Evolutionary conservation across 2,113 vertebrate species (phyloP).

Genomic region (Phalacrocorax brasilianus): DNA sequence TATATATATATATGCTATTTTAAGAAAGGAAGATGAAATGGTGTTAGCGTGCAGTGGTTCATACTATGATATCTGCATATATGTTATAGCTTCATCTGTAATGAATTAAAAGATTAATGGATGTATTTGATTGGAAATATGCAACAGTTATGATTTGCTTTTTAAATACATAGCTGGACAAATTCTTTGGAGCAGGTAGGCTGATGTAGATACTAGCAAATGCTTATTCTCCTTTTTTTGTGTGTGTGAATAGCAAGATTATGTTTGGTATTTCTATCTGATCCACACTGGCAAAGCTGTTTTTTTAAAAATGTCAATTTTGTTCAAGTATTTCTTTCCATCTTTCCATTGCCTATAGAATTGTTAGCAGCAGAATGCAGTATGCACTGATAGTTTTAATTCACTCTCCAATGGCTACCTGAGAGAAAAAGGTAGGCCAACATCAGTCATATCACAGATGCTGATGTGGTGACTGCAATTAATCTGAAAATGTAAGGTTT

Average conservation of each 20-base stretch:
- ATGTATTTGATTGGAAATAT: background rate
- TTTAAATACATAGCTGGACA: background rate
- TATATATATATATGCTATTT: background rate
- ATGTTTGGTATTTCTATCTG: background rate
- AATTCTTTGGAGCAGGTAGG: background rate
- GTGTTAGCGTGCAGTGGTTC: background rate
- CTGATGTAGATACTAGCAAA: background rate
- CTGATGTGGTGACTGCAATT: background rate
- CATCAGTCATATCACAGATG: background rate
- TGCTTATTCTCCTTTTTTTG: background rate
- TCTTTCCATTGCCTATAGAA: background rate
- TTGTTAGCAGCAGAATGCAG: background rate
- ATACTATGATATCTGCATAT: background rate
- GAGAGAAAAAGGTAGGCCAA: background rate
- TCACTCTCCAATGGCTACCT: background rate
- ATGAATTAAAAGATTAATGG: background rate
- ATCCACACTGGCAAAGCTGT: background rate
- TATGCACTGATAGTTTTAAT: background rate
- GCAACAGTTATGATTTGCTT: background rate
- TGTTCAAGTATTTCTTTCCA: background rate
- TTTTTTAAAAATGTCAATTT: background rate
- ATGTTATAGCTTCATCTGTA: background rate
- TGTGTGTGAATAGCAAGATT: background rate
- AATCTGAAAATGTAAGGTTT: background rate
- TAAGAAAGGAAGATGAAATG: background rate